Percentiles rank a stretch among this genome's conserved stretches.
Evolutionary conservation across 1,140 invertebrate genomes (phyloP).

Genomic region (Atta colombica): DNA sequence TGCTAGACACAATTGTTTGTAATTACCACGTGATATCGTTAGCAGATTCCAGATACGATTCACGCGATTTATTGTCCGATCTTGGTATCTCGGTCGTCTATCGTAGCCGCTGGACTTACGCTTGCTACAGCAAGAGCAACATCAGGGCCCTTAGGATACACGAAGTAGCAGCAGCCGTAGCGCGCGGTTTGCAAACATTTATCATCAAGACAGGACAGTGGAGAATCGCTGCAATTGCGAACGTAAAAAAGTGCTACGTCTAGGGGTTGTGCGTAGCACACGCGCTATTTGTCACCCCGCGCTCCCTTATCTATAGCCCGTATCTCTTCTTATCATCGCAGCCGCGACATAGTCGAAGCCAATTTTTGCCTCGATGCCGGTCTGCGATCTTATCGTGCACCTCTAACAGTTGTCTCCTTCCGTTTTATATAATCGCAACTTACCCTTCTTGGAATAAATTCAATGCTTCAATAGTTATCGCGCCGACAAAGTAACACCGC

Average conservation of each 20-base stretch:
- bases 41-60: conserved; percentile 30
- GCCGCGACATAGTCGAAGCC: conserved; percentile 56
- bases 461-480: conserved; percentile 76
- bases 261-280: conserved; percentile 70
- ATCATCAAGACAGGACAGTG: conserved; percentile 76
- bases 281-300: conserved; percentile 76
- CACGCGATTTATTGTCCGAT: conserved; percentile 58
- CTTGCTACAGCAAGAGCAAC: conserved; percentile 27
- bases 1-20: background rate
- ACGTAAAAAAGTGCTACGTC: conserved; percentile 62
- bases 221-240: conserved; percentile 72
- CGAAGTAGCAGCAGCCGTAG: conserved; percentile 24
- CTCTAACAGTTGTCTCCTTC: conserved; percentile 60
- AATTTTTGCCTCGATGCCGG: conserved; percentile 69
- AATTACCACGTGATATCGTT: conserved; percentile 46
- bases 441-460: conserved; percentile 75
- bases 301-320: conserved; percentile 67
- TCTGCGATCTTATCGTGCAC: conserved; percentile 68
- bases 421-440: conserved; percentile 70
- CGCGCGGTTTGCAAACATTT: conserved; percentile 64
- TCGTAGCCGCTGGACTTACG: conserved; percentile 11
- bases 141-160: background rate
- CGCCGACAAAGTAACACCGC: conserved; percentile 72
- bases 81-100: conserved; percentile 50
- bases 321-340: conserved; percentile 73